Evolutionary conservation across 2,113 vertebrate species (phyloP).

Genomic region (Halichoeres trimaculatus): DNA sequence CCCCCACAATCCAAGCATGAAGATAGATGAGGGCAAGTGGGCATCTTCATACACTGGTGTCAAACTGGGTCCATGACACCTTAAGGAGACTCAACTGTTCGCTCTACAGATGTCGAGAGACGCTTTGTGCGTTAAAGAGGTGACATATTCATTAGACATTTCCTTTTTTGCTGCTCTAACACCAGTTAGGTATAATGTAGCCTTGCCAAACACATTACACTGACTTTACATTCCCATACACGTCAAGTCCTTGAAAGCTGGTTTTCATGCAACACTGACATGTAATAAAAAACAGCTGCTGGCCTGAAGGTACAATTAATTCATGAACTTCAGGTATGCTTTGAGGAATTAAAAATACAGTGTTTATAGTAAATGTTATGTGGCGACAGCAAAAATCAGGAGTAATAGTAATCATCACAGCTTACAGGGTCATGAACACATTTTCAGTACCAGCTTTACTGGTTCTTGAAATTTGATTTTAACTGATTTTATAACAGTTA

Average conservation of each 20-base stretch:
- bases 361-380: background rate
- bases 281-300: conserved; percentile 21
- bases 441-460: background rate
- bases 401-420: background rate
- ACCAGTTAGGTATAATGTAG: conserved; percentile 16
- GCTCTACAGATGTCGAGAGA: conserved; percentile 8
- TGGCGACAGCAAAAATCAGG: conserved; percentile 10
- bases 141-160: conserved; percentile 26
- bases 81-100: too few relatives aligned
- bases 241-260: conserved; percentile 24
- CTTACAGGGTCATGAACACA: background rate
- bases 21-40: too few relatives aligned
- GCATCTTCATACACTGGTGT: too few relatives aligned
- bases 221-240: conserved; percentile 1
- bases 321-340: conserved; percentile 12
- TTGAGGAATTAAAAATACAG: conserved; percentile 6
- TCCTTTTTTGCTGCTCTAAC: background rate
- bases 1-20: too few relatives aligned
- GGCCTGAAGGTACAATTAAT: conserved; percentile 13
- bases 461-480: conserved; percentile 14
- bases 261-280: conserved; percentile 25
- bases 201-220: conserved; percentile 26
- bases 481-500: background rate
- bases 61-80: too few relatives aligned
- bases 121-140: conserved; percentile 22